Conservation (phyloP, 2,113 vertebrate genomes). For the Ginglymostoma cirratum region DNA sequence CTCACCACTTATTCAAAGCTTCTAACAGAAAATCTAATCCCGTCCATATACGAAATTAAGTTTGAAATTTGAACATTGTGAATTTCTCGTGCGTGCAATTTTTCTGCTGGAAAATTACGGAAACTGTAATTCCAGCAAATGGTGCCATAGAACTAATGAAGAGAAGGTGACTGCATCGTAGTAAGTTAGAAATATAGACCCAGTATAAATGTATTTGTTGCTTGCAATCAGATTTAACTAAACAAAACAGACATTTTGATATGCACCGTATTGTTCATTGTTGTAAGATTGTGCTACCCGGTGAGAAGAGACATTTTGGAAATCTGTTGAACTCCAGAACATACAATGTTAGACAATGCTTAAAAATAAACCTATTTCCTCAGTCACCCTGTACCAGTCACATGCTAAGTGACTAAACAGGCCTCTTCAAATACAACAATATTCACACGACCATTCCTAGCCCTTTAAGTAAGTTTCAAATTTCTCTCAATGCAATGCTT, state of each 20-base stretch:
- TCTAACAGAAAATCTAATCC: neutral
- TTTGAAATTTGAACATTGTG: neutral
- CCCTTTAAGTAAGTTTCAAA: neutral
- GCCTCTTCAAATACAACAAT: neutral
- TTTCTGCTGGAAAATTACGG: neutral
- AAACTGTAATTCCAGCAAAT: neutral
- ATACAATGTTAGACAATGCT: neutral
- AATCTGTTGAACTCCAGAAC: neutral
- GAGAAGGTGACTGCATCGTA: neutral
- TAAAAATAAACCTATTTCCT: neutral
- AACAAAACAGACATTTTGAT: neutral
- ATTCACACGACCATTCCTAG: neutral
- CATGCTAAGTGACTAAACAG: neutral
- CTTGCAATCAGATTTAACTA: neutral
- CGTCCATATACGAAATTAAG: neutral
- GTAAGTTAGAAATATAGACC: neutral
- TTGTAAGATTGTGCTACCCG: neutral
- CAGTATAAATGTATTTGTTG: neutral
- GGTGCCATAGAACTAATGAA: no score
- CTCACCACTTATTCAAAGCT: neutral
- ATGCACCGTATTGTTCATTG: neutral
- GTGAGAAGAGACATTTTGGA: neutral
- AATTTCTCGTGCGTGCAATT: neutral
- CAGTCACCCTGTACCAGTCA: neutral
- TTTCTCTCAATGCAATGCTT: slow-evolving; percentile 4